Conservation (phyloP, 2,113 vertebrate genomes). For the Parus major region DNA sequence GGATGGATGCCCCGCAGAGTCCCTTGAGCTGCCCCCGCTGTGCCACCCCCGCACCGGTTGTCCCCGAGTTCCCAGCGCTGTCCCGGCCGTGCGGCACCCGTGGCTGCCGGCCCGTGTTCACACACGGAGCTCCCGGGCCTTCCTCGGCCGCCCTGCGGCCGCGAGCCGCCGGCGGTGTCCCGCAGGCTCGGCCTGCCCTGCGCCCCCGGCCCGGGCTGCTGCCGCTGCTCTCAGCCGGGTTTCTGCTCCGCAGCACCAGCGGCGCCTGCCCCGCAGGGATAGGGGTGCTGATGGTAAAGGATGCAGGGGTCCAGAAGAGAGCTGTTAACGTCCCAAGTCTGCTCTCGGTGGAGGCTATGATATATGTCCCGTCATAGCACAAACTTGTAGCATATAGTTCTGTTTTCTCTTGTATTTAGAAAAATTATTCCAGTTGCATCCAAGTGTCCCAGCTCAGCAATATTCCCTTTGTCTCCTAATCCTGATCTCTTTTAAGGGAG, state of each 20-base stretch:
- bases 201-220: neutral
- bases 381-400: neutral
- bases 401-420: neutral
- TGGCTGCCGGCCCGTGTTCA: neutral
- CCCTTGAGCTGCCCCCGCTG: fast-evolving
- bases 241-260: neutral
- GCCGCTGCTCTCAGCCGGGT: fast-evolving
- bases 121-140: neutral
- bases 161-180: neutral
- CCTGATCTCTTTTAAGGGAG: neutral
- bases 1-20: neutral
- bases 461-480: constrained; percentile 23
- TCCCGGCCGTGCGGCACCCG: neutral
- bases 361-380: fast-evolving
- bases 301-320: fast-evolving
- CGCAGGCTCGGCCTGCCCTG: neutral
- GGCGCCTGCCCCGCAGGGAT: neutral
- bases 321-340: neutral
- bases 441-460: neutral
- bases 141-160: neutral
- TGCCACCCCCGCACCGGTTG: neutral
- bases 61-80: neutral
- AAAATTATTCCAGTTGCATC: neutral
- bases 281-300: fast-evolving
- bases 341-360: neutral